Base-by-base conservation (phyloP, 2,888 invertebrate species). In the Seira ritae region DNA sequence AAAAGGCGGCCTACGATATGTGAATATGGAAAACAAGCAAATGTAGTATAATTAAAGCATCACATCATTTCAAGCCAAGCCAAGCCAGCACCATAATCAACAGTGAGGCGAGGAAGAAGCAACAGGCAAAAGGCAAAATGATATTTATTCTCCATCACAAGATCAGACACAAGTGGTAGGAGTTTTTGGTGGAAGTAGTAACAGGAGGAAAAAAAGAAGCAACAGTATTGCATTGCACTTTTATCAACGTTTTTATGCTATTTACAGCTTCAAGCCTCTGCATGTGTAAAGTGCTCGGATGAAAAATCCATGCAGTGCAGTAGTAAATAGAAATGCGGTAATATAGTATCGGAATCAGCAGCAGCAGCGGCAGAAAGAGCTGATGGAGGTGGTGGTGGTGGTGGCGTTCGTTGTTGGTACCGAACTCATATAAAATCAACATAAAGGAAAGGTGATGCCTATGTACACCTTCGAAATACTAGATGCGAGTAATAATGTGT, bases 211-310 rank as follows among this genome's bases (percentile, higher is more conserved):
- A 60, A 68, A 68, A 68, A 68, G 73, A 46, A 75, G 75, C 75
- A 68, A 76, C 60, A 82, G 76, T 65, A 76, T 82, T 76, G 76
- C 71, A 77, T 82, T 82, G 82, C 82, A 70, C 65, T n/a, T 69
- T 81, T 62, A 46, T 65, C 42, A 42, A 42, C 42, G 6, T 42
- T 42, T n/a, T n/a, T n/a, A n/a, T n/a, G n/a, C n/a, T 42, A 42
- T 42, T 42, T 42, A 8, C 6, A 42, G 42, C 42, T 42, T n/a
- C n/a, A n/a, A n/a, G n/a, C n/a, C n/a, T n/a, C n/a, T 42, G 42
- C 42, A 8, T 42, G 42, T 42, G 42, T 42, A 42, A 42, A 42
- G 6, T 42, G 12, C 42, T 12, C n/a, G n/a, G n/a, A n/a, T 37
- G 55, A 76, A 46, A 46, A 69, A 20, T 76, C 75, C 82, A 77